Conservation (phyloP, 1,140 invertebrate species). For the Cotesia typhae region DNA sequence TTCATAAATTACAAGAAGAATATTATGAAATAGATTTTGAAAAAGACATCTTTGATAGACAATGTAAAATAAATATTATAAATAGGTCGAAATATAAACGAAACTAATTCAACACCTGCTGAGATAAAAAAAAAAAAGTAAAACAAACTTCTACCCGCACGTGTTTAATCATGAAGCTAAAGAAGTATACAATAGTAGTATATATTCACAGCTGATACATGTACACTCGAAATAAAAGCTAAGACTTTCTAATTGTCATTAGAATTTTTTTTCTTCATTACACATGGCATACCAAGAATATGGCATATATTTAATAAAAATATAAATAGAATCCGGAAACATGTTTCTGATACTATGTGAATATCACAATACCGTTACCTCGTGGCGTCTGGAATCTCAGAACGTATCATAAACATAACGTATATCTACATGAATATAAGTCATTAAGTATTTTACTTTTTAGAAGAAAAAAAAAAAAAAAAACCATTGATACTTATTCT, state of each 20-base stretch:
- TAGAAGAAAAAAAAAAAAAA: no score
- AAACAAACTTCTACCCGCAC: no score
- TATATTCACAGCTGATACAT: background rate
- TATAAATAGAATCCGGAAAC: constrained; percentile 21
- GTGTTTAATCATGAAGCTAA: no score
- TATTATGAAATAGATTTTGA: no score
- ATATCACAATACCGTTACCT: constrained; percentile 21
- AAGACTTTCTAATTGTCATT: background rate
- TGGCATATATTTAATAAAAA: background rate
- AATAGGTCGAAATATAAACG: no score
- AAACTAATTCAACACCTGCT: no score
- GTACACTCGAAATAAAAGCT: background rate
- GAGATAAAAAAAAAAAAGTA: no score
- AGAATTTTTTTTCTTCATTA: constrained; percentile 16
- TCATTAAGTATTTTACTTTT: constrained; percentile 11
- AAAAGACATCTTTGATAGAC: no score
- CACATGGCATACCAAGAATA: constrained; percentile 5
- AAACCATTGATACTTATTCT: constrained; percentile 2
- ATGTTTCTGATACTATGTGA: constrained; percentile 3
- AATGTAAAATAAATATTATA: no score
- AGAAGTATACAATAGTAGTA: no score
- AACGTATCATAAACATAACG: constrained; percentile 5
- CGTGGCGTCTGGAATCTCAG: constrained; percentile 14
- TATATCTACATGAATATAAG: constrained; percentile 16
- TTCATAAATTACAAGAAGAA: no score